Evolutionary conservation across 2,797 vertebrate species (phyloP), one percentile per base, ranked within the genome.

Genomic region (Sternotherus odoratus): DNA sequence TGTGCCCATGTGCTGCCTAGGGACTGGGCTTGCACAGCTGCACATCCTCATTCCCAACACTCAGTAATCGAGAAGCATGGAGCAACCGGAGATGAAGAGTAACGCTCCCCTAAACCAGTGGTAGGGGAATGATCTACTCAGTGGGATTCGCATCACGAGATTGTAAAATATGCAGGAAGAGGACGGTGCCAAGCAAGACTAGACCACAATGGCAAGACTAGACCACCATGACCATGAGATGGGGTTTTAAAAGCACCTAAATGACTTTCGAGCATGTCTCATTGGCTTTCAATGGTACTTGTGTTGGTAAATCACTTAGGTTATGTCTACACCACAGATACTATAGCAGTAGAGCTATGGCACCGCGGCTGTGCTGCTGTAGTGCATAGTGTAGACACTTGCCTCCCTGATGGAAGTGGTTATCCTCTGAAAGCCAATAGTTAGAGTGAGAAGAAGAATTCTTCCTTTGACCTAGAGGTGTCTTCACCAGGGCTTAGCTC

Each of bases 71-170:
- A 60, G 77, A 90, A 46, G 24, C 91, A 26, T n/a, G 79, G 87
- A 84, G 94, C 86, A 95, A 91, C 54, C 16, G 79, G 8, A 83
- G 15, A 66, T 48, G 36, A 57, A 87, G 93, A 92, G 92, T 60
- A 93, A 43, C 30, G 83, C 83, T 92, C 28, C 79, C 43, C 91
- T 15, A 77, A 83, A 94, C 2, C 1, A 1, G 21, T 79, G 86
- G 39, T 83, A 90, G 26, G 43, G 57, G 24, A 86, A 48, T 90
- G 89, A 77, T 36, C 54, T 56, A 4, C 57, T 72, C 92, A 74
- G 94, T 81, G 89, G 79, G 88, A 91, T 93, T 93, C 87, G 50
- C 16, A 11, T 39, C 13, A 90, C 93, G 49, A 74, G 2, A 43
- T 48, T 23, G 50, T 21, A 56, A 81, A 90, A 56, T 82, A 69